These are phyloP conservation scores for Hippocampus barbouri DNA, from an alignment of 2,113 vertebrate genomes.

Conservation along the genomic window DNA sequence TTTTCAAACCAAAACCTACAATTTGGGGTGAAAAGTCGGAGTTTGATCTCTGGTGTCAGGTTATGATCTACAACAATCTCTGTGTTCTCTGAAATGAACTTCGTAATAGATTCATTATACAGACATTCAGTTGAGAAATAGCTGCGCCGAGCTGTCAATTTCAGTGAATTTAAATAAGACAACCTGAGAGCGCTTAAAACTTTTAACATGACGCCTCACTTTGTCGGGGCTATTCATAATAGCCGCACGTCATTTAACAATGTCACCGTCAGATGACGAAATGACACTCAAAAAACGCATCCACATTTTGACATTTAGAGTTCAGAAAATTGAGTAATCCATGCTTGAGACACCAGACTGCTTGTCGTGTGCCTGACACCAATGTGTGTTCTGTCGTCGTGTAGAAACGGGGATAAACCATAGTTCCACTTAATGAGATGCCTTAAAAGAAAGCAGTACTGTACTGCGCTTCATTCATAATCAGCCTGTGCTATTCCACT, in stretches of 20 bases:
- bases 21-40: conserved; percentile 83
- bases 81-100: conserved; percentile 81
- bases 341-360: neutral
- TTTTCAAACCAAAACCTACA: conserved; percentile 87
- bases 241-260: neutral
- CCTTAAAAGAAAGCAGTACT: neutral
- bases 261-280: neutral
- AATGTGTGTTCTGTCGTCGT: neutral
- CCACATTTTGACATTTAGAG: neutral
- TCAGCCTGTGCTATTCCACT: too few relatives aligned
- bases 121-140: neutral
- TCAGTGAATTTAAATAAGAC: neutral
- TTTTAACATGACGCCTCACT: conserved; percentile 5
- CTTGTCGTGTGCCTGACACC: too few relatives aligned
- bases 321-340: too few relatives aligned
- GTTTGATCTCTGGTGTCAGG: conserved; percentile 83
- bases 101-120: conserved; percentile 57
- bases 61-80: conserved; percentile 75
- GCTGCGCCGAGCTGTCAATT: neutral
- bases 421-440: neutral
- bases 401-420: neutral
- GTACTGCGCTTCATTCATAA: too few relatives aligned
- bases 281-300: neutral
- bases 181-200: neutral
- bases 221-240: neutral